Evolutionary conservation across 2,797 vertebrate species (phyloP), one percentile per base, ranked within the genome.

Genomic region (Thunnus albacares): DNA sequence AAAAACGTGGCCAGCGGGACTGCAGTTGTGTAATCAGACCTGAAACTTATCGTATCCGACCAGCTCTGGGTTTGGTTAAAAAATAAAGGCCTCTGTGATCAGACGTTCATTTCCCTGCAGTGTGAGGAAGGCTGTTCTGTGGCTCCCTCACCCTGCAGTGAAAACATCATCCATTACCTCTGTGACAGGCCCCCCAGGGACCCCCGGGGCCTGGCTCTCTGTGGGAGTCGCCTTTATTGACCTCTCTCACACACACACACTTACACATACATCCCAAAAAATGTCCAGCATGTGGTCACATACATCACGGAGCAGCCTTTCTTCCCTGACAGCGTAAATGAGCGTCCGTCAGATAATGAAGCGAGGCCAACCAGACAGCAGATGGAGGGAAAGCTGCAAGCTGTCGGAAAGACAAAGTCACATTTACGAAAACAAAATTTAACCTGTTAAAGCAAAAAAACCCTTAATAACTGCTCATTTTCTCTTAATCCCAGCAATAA

Each of bases 131-230:
- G 71, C 68, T 74, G 80, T 63, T 90, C 89, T 93, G 93, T 91
- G 85, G 90, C 87, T 81, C 88, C 91, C 94, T 94, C 86, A 92
- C 92, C 94, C 95, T 93, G 92, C 91, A 96, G 96, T 92, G 95
- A 96, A 97, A 97, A 96, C 95, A 95, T 94, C 96, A 96, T 97
- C 96, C 96, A 94, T 97, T 97, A 96, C 87, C 82, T 89, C 91
- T 64, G 83, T 93, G 95, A 96, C 95, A 97, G 96, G 91, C 75
- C 69, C 90, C 89, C 88, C 71, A 77, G 92, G 94, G 93, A 93
- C 91, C 93, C 65, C 65, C 2, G 66, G 85, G 88, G 62, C 85
- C 89, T 67, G 22, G 68, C 77, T 62, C 92, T 95, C 90, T 87
- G 92, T 91, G 93, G 94, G 94, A 93, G 95, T 95, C 94, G 92